A percentile compares a stretch with the other conserved stretches of the same genome.
Evolutionary conservation across 2,888 invertebrate species (phyloP).

Genomic region (Sinhomidia bicolor): DNA sequence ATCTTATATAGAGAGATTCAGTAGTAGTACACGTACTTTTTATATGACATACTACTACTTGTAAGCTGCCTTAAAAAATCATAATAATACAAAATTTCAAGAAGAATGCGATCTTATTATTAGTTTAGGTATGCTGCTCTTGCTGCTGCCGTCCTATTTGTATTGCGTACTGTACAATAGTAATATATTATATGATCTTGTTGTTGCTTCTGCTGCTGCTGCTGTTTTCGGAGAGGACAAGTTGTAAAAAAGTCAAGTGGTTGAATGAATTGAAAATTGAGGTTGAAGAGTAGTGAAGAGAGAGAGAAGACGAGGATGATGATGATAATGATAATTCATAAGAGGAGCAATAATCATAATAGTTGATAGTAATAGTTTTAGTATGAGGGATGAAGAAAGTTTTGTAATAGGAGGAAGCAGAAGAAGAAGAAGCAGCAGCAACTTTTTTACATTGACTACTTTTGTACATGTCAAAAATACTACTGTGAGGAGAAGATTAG

Average conservation of each 20-base stretch:
- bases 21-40: background rate
- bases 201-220: slow-evolving; percentile 49
- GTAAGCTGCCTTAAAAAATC: background rate
- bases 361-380: slow-evolving; percentile 41
- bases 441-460: slow-evolving; percentile 18
- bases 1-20: background rate
- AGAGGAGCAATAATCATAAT: slow-evolving; percentile 52
- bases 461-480: slow-evolving; percentile 44
- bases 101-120: slow-evolving; percentile 53
- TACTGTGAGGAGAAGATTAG: slow-evolving; percentile 2
- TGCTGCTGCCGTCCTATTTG: background rate
- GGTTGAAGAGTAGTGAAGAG: slow-evolving; percentile 29
- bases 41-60: slow-evolving; percentile 27
- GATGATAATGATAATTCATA: slow-evolving; percentile 62
- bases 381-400: slow-evolving; percentile 29
- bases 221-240: slow-evolving; percentile 73
- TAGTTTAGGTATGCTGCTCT: slow-evolving; percentile 35
- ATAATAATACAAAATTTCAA: slow-evolving; percentile 39
- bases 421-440: slow-evolving; percentile 3
- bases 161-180: background rate
- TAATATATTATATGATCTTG: slow-evolving; percentile 53
- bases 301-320: background rate
- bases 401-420: slow-evolving; percentile 18
- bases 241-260: slow-evolving; percentile 74
- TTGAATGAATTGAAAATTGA: slow-evolving; percentile 62